Evolutionary conservation across 2,888 invertebrate species (phyloP), one percentile per base, ranked within the genome.

Genomic region (Nebria salina): DNA sequence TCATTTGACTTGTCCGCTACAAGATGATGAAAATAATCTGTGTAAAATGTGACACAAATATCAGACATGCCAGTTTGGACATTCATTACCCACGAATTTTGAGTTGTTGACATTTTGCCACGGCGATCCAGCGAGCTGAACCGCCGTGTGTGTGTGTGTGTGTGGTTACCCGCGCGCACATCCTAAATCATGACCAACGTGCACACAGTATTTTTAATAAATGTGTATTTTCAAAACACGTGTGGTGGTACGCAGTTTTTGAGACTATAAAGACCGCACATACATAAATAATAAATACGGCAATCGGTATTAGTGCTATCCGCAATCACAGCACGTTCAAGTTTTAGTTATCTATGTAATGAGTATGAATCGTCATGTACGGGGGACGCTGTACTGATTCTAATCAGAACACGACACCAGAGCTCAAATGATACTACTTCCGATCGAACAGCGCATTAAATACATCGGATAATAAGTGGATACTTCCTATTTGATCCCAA

Each of bases 11-110:
- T 34, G 34, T 34, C 34, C 34, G 34, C 54, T 7, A 54, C 54
- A 54, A 54, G 7, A 54, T 54, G 54, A 54, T 54, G 54, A 54
- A 34, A 34, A 54, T 54, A 54, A 54, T 54, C 13, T 7, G 54
- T 54, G 13, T 70, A 34, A 70, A 70, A 70, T 70, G 70, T 70
- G 70, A 70, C 70, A 70, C 70, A 70, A 70, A 70, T 70, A 70
- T 70, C 70, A 70, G 25, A 70, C 70, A 34, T 70, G 70, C 34
- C 26, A 70, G 34, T 70, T 70, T 6, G 70, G 70, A 70, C 70
- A 8, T 70, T 70, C 70, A 70, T 70, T 70, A 34, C 70, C 54
- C 54, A 54, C 54, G 54, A 34, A 70, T 25, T 70, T 70, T 70
- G 70, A 70, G 70, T 70, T 70, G 70, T 70, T 70, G 20, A 70